Evolutionary conservation across 2,888 invertebrate species (phyloP).

Genomic region (Prosapia bicincta): DNA sequence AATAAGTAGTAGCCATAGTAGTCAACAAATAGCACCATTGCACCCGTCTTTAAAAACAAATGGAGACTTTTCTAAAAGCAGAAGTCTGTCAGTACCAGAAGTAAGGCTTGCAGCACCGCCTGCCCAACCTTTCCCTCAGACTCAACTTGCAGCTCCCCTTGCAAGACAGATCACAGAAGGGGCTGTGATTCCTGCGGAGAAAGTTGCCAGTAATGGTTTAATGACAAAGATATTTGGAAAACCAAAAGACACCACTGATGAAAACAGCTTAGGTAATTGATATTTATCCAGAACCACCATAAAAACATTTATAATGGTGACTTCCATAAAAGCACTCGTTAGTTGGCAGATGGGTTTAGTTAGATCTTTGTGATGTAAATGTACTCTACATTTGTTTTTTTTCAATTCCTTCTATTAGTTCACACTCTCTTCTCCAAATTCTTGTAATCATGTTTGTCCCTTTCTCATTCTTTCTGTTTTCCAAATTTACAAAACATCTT

Average conservation of each 20-base stretch:
- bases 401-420: too few relatives aligned
- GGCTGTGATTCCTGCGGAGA: neutral
- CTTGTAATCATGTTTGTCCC: too few relatives aligned
- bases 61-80: neutral
- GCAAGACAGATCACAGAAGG: constrained; percentile 19
- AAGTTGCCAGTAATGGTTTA: constrained; percentile 17
- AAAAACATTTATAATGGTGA: too few relatives aligned
- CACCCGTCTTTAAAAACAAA: neutral
- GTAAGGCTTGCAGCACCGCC: constrained; percentile 10
- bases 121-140: neutral
- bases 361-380: too few relatives aligned
- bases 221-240: constrained; percentile 38
- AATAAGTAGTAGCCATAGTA: constrained; percentile 15
- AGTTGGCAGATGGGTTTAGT: too few relatives aligned
- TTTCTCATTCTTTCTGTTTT: too few relatives aligned
- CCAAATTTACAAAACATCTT: too few relatives aligned
- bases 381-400: too few relatives aligned
- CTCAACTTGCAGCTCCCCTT: neutral
- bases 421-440: too few relatives aligned
- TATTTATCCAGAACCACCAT: too few relatives aligned
- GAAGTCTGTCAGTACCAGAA: constrained; percentile 26
- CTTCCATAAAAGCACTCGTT: too few relatives aligned
- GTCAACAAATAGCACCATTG: constrained; percentile 9
- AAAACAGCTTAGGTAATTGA: constrained; percentile 22
- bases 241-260: constrained; percentile 30